These are phyloP conservation scores for Montifringilla adamsi DNA, from an alignment of 2,113 vertebrate genomes.

Conservation along the genomic window DNA sequence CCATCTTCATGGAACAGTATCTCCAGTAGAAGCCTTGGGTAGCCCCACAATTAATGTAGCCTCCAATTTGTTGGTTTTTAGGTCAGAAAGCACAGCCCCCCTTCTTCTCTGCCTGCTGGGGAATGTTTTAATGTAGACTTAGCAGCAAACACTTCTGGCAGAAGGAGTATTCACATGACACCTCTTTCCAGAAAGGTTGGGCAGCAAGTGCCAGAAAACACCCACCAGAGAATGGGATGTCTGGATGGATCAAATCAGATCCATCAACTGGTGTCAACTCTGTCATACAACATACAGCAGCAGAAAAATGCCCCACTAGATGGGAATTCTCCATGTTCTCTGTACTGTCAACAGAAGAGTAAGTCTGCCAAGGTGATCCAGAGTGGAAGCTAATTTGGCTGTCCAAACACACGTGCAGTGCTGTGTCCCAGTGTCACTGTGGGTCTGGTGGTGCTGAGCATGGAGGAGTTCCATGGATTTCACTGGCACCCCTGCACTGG, in stretches of 20 bases:
- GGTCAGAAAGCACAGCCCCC: not conserved
- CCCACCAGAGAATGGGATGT: not conserved
- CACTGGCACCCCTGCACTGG: not conserved
- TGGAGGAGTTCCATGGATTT: not conserved
- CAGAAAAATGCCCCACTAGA: not conserved
- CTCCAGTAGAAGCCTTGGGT: not conserved
- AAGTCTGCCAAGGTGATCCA: not conserved
- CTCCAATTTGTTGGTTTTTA: not conserved
- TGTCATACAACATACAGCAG: not conserved
- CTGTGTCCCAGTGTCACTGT: not conserved
- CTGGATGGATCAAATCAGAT: not conserved
- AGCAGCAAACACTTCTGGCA: not conserved
- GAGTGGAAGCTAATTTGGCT: not conserved
- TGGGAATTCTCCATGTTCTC: not conserved
- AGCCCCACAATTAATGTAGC: fast-evolving
- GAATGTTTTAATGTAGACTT: not conserved
- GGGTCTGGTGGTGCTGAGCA: not conserved
- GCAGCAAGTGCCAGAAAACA: not conserved
- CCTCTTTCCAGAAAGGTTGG: not conserved
- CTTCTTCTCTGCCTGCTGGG: not conserved
- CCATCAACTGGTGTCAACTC: not conserved
- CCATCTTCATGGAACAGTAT: not conserved
- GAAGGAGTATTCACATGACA: not conserved
- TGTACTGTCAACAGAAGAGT: not conserved
- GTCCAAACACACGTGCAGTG: not conserved